A percentile compares a stretch with the other conserved stretches of the same genome.
These are phyloP conservation scores for Dynastes grantii DNA, from an alignment of 2,888 invertebrate genomes.

Conservation along the genomic window DNA sequence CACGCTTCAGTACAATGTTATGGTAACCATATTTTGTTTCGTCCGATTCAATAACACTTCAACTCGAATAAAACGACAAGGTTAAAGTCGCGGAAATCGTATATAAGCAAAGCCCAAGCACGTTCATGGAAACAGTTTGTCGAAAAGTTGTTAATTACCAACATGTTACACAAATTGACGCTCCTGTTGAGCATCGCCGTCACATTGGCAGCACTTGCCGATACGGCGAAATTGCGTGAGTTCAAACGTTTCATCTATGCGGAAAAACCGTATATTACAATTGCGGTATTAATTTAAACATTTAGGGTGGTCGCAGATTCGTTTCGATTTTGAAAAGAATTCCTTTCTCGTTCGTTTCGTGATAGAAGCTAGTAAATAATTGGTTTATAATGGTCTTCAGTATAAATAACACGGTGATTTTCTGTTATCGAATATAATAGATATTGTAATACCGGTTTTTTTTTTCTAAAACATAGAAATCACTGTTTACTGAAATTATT, in stretches of 20 bases:
- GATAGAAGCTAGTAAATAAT: no score
- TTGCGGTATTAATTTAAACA: neutral
- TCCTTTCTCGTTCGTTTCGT: neutral
- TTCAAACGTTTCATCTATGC: neutral
- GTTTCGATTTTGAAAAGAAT: neutral
- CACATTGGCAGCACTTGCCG: constrained; percentile 5
- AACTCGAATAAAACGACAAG: constrained; percentile 15
- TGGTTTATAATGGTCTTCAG: no score
- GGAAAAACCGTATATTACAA: neutral
- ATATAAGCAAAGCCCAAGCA: constrained; percentile 29
- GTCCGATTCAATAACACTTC: neutral
- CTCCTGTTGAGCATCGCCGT: constrained; percentile 20
- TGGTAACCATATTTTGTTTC: neutral
- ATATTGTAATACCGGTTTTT: no score
- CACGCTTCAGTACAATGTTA: neutral
- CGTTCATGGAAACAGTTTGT: constrained; percentile 9
- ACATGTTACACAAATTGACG: constrained; percentile 29
- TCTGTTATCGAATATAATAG: no score
- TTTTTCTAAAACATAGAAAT: no score
- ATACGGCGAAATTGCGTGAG: constrained; percentile 52
- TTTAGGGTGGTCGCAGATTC: neutral
- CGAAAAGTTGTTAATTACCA: constrained; percentile 14
- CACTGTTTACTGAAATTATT: no score
- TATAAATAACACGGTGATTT: no score
- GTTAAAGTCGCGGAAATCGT: constrained; percentile 46